Percentiles rank a stretch among this genome's conserved stretches.
phyloP scores from a whole-genome alignment of 2,888 invertebrate genomes.

The Neuroscelio doddi region DNA sequence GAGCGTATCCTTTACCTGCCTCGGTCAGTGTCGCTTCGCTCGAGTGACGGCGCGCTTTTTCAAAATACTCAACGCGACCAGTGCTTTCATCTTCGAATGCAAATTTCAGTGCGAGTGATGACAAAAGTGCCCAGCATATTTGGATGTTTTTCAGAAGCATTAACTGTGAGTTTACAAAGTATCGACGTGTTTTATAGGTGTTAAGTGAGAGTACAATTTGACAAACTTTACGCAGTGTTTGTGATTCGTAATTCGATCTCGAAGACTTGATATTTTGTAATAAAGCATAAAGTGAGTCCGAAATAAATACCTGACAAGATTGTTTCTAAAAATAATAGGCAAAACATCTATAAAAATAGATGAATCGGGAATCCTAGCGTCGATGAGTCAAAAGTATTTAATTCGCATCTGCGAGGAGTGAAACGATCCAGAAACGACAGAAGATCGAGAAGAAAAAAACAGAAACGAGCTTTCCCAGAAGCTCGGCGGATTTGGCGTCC shows the following conservation, averaged over 20 bases:
- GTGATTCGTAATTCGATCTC: neutral
- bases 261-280: neutral
- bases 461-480: conserved; percentile 50
- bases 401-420: conserved; percentile 29
- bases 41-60: conserved; percentile 30
- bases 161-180: too few relatives aligned
- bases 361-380: conserved; percentile 1
- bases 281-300: neutral
- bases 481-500: conserved; percentile 33
- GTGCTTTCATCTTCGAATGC: conserved; percentile 1
- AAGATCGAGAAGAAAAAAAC: conserved; percentile 14
- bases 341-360: neutral
- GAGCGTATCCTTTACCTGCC: conserved; percentile 54
- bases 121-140: neutral
- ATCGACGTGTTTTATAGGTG: too few relatives aligned
- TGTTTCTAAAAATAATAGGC: neutral
- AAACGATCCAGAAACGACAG: conserved; percentile 56
- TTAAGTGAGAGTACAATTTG: too few relatives aligned
- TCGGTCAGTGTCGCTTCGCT: too few relatives aligned
- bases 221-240: neutral
- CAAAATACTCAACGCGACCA: conserved; percentile 7
- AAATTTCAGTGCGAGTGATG: neutral
- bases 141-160: too few relatives aligned
- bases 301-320: neutral
- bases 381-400: conserved; percentile 8